phyloP scores from a whole-genome alignment of 1,140 invertebrate genomes.

The Apocrypta bakeri region DNA sequence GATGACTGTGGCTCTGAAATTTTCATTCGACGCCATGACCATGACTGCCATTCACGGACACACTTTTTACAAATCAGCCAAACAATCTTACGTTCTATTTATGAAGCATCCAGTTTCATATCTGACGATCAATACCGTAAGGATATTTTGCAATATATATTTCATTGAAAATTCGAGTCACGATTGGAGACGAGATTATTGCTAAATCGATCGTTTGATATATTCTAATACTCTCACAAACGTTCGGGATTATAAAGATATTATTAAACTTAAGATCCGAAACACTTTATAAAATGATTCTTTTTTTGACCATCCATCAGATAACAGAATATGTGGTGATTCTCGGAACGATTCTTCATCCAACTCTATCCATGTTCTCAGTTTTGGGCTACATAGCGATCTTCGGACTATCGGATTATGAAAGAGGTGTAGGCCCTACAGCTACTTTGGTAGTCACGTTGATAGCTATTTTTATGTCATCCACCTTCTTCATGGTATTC shows the following conservation, averaged over 20 bases:
- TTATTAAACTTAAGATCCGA: too few species aligned
- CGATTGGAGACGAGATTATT: too few species aligned
- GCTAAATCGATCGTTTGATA: too few species aligned
- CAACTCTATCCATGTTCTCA: not conserved
- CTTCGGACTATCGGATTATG: not conserved
- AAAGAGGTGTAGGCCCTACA: not conserved
- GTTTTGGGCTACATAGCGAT: not conserved
- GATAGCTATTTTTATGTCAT: conserved; percentile 3
- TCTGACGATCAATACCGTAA: conserved; percentile 13
- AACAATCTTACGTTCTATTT: conserved; percentile 11
- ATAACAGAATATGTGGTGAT: conserved; percentile 10
- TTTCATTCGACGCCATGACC: conserved; percentile 13
- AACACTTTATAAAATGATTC: too few species aligned
- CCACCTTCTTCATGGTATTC: conserved; percentile 15
- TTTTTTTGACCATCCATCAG: not conserved
- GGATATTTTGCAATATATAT: not conserved
- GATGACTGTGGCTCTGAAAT: not conserved
- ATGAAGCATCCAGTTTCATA: not conserved
- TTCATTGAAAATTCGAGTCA: too few species aligned
- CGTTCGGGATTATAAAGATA: too few species aligned
- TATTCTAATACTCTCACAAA: too few species aligned
- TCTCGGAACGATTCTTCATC: not conserved
- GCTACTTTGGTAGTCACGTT: not conserved
- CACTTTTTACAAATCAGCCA: conserved; percentile 15
- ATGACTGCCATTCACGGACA: conserved; percentile 17